Percentiles rank a stretch among this genome's conserved stretches.
These are phyloP conservation scores for Pseudorectes ferrugineus DNA, from an alignment of 2,113 vertebrate genomes.

Conservation along the genomic window DNA sequence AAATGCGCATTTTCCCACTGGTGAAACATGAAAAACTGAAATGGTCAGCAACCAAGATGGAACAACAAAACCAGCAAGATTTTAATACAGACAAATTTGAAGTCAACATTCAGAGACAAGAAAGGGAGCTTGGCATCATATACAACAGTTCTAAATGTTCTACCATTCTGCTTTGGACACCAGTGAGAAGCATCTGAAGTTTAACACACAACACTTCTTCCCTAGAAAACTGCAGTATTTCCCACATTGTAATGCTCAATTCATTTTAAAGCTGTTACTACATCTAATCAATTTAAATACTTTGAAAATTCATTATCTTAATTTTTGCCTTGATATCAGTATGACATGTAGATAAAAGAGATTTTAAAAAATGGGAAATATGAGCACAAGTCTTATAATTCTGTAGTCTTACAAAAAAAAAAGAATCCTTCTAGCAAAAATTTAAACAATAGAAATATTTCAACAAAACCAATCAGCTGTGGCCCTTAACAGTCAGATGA, in stretches of 20 bases:
- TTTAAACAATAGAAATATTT: neutral
- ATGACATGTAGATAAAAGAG: neutral
- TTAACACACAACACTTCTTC: neutral
- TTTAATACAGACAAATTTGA: neutral
- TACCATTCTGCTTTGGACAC: neutral
- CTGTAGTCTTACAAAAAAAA: neutral
- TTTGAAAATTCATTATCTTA: neutral
- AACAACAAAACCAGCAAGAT: neutral
- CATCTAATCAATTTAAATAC: neutral
- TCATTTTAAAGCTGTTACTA: neutral
- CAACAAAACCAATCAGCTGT: neutral
- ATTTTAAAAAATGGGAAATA: neutral
- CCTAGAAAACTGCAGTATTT: neutral
- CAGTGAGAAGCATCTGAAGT: neutral
- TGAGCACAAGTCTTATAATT: neutral
- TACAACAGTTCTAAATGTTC: neutral
- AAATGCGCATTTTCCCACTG: neutral
- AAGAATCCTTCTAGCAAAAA: neutral
- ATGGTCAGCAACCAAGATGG: neutral
- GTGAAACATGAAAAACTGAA: neutral
- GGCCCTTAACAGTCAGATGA: neutral
- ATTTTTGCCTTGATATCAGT: neutral
- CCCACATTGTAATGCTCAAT: neutral
- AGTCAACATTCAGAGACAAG: neutral
- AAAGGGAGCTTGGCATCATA: neutral